Percentiles rank a stretch among this genome's conserved stretches.
Evolutionary conservation across 2,797 vertebrate genomes (phyloP).

Genomic region (Cygnus olor): DNA sequence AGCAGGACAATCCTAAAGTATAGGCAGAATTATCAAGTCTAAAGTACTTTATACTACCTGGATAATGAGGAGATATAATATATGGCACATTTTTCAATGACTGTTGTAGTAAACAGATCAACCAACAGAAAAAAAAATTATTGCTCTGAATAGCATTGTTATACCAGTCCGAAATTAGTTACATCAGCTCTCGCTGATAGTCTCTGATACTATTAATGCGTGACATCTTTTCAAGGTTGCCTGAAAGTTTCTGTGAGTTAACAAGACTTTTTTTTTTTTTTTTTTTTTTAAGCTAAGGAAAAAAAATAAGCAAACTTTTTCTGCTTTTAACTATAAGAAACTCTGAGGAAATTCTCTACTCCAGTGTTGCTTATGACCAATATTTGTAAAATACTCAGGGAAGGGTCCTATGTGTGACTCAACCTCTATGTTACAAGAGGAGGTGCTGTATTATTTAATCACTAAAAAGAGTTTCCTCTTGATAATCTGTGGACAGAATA

Average conservation of each 20-base stretch:
- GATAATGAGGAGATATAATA: neutral
- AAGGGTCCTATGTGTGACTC: neutral
- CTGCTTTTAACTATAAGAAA: neutral
- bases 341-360: neutral
- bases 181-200: slow-evolving; percentile 15
- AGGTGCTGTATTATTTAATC: neutral
- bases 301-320: neutral
- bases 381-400: neutral
- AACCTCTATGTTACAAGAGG: neutral
- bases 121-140: slow-evolving; percentile 32
- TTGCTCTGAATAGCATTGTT: slow-evolving; percentile 26
- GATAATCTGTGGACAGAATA: neutral
- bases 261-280: neutral
- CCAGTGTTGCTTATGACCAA: neutral
- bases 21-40: neutral
- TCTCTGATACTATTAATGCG: neutral
- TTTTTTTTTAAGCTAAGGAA: neutral
- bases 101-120: slow-evolving; percentile 44
- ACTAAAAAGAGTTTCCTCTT: neutral
- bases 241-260: slow-evolving; percentile 28
- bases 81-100: neutral
- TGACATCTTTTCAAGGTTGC: slow-evolving; percentile 35
- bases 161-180: slow-evolving; percentile 44
- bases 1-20: neutral
- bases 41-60: neutral